These are phyloP conservation scores for Plectrocnemia conspersa DNA, from an alignment of 1,140 invertebrate species.

Conservation along the genomic window DNA sequence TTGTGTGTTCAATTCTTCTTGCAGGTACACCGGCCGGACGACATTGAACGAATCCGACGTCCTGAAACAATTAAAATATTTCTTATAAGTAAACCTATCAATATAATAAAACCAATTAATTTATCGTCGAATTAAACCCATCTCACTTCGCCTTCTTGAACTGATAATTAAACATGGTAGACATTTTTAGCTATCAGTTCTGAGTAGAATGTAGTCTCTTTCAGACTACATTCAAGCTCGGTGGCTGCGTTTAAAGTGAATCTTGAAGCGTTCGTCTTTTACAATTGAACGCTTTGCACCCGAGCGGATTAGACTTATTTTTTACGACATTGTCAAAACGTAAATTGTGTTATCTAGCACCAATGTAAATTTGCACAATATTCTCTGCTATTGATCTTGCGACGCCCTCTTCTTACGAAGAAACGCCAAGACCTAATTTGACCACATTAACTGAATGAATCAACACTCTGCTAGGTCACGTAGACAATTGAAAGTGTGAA, in stretches of 20 bases:
- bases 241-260: slow-evolving; percentile 13
- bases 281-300: neutral
- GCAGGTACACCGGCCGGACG: slow-evolving; percentile 56
- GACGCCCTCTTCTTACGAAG: neutral
- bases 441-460: no score
- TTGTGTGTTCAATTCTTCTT: slow-evolving; percentile 56
- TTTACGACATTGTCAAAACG: slow-evolving; percentile 6
- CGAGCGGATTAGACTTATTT: neutral
- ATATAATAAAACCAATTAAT: neutral
- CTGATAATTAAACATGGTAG: slow-evolving; percentile 10
- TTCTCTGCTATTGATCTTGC: neutral
- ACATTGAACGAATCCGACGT: slow-evolving; percentile 43
- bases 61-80: slow-evolving; percentile 28
- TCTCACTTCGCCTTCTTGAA: slow-evolving; percentile 16
- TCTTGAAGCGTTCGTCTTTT: neutral
- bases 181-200: neutral
- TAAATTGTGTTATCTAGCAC: slow-evolving; percentile 16
- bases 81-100: neutral
- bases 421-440: slow-evolving; percentile 16
- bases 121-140: neutral
- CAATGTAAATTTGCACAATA: slow-evolving; percentile 13
- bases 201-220: neutral
- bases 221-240: slow-evolving; percentile 5
- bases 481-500: no score
- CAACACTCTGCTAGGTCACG: no score